Percentiles rank a stretch among this genome's conserved stretches.
These are phyloP conservation scores for Microctonus hyperodae DNA, from an alignment of 2,888 invertebrate species.

Conservation along the genomic window DNA sequence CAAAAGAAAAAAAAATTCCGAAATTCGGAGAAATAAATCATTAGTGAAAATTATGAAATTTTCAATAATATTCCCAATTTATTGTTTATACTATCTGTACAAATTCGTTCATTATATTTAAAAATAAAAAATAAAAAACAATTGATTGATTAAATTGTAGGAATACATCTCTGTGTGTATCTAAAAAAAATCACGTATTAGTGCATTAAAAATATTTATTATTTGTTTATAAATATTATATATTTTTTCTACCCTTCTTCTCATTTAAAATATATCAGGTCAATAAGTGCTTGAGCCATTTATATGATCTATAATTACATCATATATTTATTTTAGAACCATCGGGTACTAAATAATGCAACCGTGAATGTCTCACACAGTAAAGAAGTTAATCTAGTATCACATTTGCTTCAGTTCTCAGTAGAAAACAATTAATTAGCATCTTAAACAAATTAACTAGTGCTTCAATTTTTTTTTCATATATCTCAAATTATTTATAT, in stretches of 20 bases:
- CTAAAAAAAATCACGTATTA: background rate
- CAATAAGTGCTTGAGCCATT: background rate
- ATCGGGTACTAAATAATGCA: background rate
- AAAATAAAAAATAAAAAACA: slow-evolving; percentile 1
- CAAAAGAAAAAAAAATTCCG: background rate
- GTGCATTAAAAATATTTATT: background rate
- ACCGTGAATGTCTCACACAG: background rate
- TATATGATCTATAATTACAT: background rate
- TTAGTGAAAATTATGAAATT: background rate
- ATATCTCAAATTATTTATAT: background rate
- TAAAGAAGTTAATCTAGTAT: background rate
- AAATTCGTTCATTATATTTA: slow-evolving; percentile 9
- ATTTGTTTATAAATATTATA: no score
- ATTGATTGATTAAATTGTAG: background rate
- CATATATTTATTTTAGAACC: no score
- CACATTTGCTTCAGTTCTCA: background rate
- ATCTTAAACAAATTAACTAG: background rate
- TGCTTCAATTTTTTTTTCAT: background rate
- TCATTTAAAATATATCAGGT: background rate
- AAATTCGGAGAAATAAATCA: background rate
- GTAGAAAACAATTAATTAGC: background rate
- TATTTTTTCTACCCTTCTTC: background rate
- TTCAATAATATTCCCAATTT: background rate
- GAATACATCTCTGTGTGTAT: background rate
- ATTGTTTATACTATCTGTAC: slow-evolving; percentile 8